Evolutionary conservation across 2,113 vertebrate genomes (phyloP).

Genomic region (Pithys albifrons): DNA sequence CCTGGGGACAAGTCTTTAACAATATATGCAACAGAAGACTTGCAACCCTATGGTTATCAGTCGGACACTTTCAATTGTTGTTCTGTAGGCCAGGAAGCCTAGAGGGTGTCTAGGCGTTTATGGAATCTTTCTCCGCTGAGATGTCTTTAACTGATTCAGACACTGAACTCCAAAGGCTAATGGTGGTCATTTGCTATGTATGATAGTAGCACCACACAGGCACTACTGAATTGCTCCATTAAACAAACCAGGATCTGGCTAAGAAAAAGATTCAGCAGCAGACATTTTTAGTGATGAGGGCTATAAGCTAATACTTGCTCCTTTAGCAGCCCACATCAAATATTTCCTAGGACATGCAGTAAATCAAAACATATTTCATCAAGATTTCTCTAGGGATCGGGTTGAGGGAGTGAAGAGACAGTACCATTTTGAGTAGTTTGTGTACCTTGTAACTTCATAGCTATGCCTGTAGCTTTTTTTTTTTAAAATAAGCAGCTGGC

Average conservation of each 20-base stretch:
- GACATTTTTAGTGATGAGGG: background rate
- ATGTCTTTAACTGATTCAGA: background rate
- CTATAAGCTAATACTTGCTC: background rate
- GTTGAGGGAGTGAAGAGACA: background rate
- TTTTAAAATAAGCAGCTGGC: background rate
- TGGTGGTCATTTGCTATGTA: background rate
- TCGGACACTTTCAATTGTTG: background rate
- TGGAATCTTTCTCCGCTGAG: background rate
- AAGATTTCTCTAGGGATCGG: background rate
- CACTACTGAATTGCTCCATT: background rate
- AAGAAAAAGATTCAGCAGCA: background rate
- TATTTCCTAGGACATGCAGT: background rate
- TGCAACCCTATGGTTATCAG: background rate
- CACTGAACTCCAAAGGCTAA: background rate
- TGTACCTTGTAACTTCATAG: background rate
- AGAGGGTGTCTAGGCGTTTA: background rate
- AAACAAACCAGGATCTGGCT: background rate
- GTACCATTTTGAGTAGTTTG: background rate
- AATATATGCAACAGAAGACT: background rate
- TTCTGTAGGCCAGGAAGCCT: background rate
- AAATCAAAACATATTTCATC: background rate
- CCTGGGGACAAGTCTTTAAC: background rate
- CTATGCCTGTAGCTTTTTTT: background rate
- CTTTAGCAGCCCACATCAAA: background rate
- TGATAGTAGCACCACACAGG: background rate